Conservation (phyloP, 2,113 vertebrate species). For the Corydoras sp. region DNA sequence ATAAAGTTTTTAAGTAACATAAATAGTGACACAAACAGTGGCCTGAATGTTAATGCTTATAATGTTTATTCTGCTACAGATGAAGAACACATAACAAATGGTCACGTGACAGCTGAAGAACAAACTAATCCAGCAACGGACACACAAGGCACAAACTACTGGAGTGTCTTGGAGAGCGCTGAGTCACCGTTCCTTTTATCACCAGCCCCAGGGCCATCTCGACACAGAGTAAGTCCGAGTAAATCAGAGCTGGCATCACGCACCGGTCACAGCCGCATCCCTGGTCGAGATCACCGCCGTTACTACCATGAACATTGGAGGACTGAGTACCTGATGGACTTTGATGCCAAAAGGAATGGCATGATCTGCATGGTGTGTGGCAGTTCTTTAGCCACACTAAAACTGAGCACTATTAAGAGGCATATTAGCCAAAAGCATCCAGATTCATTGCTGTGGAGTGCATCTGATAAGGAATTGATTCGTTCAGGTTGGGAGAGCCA, state of each 20-base stretch:
- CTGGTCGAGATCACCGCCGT: conserved; percentile 81
- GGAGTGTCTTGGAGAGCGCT: conserved; percentile 62
- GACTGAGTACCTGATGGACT: conserved; percentile 90
- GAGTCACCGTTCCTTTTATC: conserved; percentile 64
- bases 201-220: conserved; percentile 55
- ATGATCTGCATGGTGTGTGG: conserved; percentile 96
- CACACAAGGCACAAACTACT: conserved; percentile 71
- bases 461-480: conserved; percentile 82
- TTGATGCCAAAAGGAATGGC: conserved; percentile 77
- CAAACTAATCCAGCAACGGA: conserved; percentile 36
- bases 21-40: not conserved
- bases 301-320: conserved; percentile 96
- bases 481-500: conserved; percentile 87
- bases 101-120: conserved; percentile 48
- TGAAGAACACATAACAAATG: conserved; percentile 57
- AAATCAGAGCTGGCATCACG: conserved; percentile 74
- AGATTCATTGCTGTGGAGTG: conserved; percentile 82
- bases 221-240: conserved; percentile 62
- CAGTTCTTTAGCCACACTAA: conserved; percentile 83
- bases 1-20: not conserved
- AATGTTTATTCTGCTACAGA: conserved; percentile 28
- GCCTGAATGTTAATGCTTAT: not conserved
- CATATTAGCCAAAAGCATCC: conserved; percentile 89
- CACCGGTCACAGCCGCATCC: conserved; percentile 78
- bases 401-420: conserved; percentile 91